Conservation (phyloP, 2,888 invertebrate species). For the Ganaspis brasiliensis region DNA sequence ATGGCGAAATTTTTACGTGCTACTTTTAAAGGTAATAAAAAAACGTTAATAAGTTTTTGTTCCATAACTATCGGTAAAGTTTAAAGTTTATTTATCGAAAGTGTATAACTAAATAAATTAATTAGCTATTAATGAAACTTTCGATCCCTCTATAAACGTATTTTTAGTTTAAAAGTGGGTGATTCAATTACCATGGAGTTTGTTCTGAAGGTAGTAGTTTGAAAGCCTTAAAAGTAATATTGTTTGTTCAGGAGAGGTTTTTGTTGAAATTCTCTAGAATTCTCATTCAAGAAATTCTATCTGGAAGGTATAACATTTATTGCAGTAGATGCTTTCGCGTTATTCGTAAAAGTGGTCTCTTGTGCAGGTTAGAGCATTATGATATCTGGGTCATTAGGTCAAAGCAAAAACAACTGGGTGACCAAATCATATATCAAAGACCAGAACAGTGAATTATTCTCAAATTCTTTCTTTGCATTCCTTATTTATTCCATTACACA, state of each 20-base stretch:
- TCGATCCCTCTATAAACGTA: not conserved
- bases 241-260: not conserved
- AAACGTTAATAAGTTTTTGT: too few relatives aligned
- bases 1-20: too few relatives aligned
- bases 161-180: not conserved
- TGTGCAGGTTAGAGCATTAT: conserved; percentile 18
- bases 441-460: not conserved
- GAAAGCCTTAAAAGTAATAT: conserved; percentile 16
- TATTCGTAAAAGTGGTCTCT: conserved; percentile 33
- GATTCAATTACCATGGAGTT: not conserved
- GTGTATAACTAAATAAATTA: not conserved
- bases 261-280: conserved; percentile 5
- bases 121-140: not conserved
- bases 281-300: conserved; percentile 8
- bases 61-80: not conserved
- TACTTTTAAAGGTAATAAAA: too few relatives aligned
- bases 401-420: conserved; percentile 24
- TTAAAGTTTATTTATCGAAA: too few relatives aligned
- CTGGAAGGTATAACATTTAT: conserved; percentile 1
- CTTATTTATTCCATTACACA: not conserved
- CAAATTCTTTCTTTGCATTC: not conserved
- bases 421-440: conserved; percentile 10
- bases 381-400: conserved; percentile 37
- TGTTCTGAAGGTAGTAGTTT: not conserved
- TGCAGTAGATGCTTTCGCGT: conserved; percentile 21